phyloP scores from a whole-genome alignment of 2,113 vertebrate species.

The Chionis minor region DNA sequence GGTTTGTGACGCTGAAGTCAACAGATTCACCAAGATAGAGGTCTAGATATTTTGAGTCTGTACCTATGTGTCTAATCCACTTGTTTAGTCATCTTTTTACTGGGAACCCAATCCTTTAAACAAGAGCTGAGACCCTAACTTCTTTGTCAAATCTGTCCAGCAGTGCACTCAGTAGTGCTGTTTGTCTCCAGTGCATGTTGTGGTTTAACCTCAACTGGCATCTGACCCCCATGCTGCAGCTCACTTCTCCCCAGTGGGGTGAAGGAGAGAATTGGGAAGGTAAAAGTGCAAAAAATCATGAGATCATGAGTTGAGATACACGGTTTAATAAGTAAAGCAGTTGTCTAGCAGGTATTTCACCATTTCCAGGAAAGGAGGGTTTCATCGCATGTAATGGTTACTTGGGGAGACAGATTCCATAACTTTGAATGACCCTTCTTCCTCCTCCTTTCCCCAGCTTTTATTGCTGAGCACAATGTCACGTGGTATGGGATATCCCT shows the following conservation, averaged over 20 bases:
- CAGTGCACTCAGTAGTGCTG: neutral
- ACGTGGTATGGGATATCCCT: neutral
- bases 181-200: neutral
- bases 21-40: neutral
- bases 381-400: neutral
- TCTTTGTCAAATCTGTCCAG: neutral
- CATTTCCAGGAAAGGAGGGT: neutral
- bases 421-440: neutral
- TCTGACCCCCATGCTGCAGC: neutral
- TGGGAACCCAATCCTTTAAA: neutral
- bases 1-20: neutral
- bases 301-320: neutral
- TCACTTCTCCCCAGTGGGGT: rapidly evolving
- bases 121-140: neutral
- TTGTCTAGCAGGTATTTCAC: neutral
- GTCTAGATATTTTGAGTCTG: neutral
- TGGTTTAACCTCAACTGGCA: neutral
- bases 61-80: neutral
- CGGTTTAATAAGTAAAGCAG: neutral
- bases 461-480: neutral
- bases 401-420: neutral
- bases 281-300: neutral
- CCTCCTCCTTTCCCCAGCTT: neutral
- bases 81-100: neutral
- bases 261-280: neutral